Base-by-base conservation (phyloP, 2,888 invertebrate species). In the Chrysomela aeneicollis region DNA sequence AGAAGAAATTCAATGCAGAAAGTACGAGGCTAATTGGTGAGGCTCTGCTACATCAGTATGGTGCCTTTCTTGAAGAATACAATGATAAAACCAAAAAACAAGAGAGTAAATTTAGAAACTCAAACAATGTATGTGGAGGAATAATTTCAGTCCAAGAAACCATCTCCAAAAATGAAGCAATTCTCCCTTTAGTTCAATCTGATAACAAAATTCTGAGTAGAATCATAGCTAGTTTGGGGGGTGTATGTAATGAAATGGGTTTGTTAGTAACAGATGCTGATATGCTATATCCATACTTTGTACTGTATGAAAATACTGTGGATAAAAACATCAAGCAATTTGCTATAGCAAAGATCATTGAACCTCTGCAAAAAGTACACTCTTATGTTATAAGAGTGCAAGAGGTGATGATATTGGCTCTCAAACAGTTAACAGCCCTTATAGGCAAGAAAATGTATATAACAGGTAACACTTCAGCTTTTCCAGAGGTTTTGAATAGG, bases 131-230 rank as follows among this genome's bases (percentile, higher is more conserved):
- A 57, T 61, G 67, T n/a, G 59, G 64, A 22, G 71, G 74, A 54
- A 66, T 74, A 21, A 71, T 77, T 64, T 65, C 71, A 42, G 64
- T 76, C 17, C 65, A 74, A 67, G 82, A 37, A 30, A 60, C 69
- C 57, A 60, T 64, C 15, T 51, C 53, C 70, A 93, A 94, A 82
- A 86, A 88, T 70, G 84, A 89, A 12, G 84, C 87, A 3, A 80
- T 93, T 32, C 83, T 91, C 32, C 88, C 91, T 70, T 81, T 95
- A 66, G 88, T 93, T 10, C 89, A 92, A 70, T 93, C 93, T 21
- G 94, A 95, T 81, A 94, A 94, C 78, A 92, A 91, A 77, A 84
- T 90, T 54, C 86, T 95, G 74, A 91, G 91, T 35, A 91, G 92
- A 83, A 87, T 95, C 51, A 84, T 97, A 8, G 88, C 91, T 47